Evolutionary conservation across 2,888 invertebrate genomes (phyloP).

Genomic region (Drosophila meridionalis): DNA sequence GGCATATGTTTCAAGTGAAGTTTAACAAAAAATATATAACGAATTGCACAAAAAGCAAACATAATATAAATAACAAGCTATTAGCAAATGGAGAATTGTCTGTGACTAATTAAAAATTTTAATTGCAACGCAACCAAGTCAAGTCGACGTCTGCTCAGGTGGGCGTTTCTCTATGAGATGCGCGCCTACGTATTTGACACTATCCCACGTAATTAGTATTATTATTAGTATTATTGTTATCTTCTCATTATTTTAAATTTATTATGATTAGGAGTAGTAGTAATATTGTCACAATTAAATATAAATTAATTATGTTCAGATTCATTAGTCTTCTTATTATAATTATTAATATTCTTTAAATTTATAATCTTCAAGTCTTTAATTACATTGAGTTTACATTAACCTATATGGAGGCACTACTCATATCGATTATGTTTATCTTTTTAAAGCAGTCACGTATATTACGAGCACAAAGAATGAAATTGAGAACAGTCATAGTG

Average conservation of each 20-base stretch:
- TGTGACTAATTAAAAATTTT: not conserved
- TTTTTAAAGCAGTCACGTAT: conserved; percentile 2
- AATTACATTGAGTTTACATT: not conserved
- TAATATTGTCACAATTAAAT: too few relatives aligned
- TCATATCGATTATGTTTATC: conserved; percentile 9
- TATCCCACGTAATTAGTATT: too few relatives aligned
- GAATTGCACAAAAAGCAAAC: not conserved
- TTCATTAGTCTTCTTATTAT: not conserved
- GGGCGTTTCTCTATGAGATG: not conserved
- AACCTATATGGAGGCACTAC: not conserved
- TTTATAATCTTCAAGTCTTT: not conserved
- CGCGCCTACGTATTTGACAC: too few relatives aligned
- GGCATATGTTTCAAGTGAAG: not conserved
- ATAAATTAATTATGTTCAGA: not conserved
- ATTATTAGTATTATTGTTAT: not conserved
- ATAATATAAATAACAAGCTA: not conserved
- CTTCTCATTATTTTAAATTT: too few relatives aligned
- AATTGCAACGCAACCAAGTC: not conserved
- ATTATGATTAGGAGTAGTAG: too few relatives aligned
- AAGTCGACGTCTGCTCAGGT: not conserved
- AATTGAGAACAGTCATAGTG: conserved; percentile 52
- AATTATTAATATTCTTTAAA: not conserved
- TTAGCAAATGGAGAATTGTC: not conserved
- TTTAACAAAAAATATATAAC: not conserved
- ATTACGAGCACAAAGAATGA: conserved; percentile 40